Base-by-base conservation (phyloP, 2,888 invertebrate species). In the Catocala nupta region DNA sequence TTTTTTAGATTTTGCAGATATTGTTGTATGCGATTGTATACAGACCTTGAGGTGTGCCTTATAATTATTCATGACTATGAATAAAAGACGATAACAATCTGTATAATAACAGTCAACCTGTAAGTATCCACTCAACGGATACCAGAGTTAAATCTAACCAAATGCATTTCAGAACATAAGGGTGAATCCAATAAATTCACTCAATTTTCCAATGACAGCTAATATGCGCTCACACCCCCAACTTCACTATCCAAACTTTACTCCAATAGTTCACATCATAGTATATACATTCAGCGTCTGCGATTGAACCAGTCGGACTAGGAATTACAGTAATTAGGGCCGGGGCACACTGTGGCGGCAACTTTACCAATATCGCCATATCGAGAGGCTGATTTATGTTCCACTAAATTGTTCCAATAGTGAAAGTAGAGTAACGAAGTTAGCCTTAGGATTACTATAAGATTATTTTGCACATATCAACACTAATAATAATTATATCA, bases 311-410 rank as follows among this genome's bases (percentile, higher is more conserved):
- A 65, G 59, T 59, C 52, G 25, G 55, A 65, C 60, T 59, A 44
- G 50, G 62, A 68, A 56, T 71, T 52, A 59, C 54, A 70, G 64
- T 68, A 70, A 74, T 68, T 71, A 71, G 64, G 64, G 7, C 53
- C 53, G 56, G 33, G 42, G 61, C 65, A 68, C 65, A 55, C 67
- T 65, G 73, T 66, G 70, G 61, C 51, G 36, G 47, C 49, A 77
- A 76, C 70, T 77, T 78, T 65, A 51, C 62, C 65, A 77, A 79
- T 80, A 74, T 77, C 73, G 56, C 53, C 47, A 51, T 70, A 72
- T 70, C 72, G 65, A 53, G 55, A 55, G 45, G 33, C 58, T 70
- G 81, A 82, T 83, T 83, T 81, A 82, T 80, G 75, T 59, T 50
- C 62, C 11, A 76, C 51, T 67, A 68, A 70, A 71, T 64, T 57